Conservation (phyloP, 2,888 invertebrate genomes). For the Xestia xanthographa region DNA sequence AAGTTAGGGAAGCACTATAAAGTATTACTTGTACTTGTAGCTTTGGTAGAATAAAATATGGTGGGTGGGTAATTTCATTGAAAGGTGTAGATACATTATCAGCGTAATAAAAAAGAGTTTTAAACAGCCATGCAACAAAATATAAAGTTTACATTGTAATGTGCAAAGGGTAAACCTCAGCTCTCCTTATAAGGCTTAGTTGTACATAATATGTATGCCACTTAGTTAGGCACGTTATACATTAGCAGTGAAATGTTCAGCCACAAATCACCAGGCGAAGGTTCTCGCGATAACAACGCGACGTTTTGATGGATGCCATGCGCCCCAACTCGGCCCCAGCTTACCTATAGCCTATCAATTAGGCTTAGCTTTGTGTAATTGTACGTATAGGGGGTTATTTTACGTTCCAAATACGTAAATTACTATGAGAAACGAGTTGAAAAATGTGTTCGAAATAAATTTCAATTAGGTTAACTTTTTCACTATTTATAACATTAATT, state of each 20-base stretch:
- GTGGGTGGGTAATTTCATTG: no score
- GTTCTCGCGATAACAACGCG: constrained; percentile 72
- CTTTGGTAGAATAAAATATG: not conserved
- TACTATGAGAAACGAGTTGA: not conserved
- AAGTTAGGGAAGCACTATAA: not conserved
- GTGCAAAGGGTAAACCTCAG: not conserved
- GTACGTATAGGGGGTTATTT: not conserved
- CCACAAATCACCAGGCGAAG: constrained; percentile 73
- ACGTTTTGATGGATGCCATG: constrained; percentile 78
- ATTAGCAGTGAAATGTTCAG: constrained; percentile 68
- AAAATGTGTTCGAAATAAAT: not conserved
- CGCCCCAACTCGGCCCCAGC: constrained; percentile 60
- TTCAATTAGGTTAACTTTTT: not conserved
- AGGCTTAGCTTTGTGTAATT: constrained; percentile 36
- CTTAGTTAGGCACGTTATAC: constrained; percentile 56
- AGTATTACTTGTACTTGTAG: not conserved
- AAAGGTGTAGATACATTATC: no score
- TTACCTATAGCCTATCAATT: constrained; percentile 60
- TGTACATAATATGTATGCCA: constrained; percentile 15
- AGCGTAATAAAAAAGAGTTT: not conserved
- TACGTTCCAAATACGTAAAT: not conserved
- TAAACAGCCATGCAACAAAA: not conserved
- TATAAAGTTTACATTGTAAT: not conserved
- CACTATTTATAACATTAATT: not conserved
- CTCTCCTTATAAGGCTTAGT: not conserved